A percentile compares a stretch with the other conserved stretches of the same genome.
Conservation (phyloP, 2,113 vertebrate species). For the Nannobrachium achirus region DNA sequence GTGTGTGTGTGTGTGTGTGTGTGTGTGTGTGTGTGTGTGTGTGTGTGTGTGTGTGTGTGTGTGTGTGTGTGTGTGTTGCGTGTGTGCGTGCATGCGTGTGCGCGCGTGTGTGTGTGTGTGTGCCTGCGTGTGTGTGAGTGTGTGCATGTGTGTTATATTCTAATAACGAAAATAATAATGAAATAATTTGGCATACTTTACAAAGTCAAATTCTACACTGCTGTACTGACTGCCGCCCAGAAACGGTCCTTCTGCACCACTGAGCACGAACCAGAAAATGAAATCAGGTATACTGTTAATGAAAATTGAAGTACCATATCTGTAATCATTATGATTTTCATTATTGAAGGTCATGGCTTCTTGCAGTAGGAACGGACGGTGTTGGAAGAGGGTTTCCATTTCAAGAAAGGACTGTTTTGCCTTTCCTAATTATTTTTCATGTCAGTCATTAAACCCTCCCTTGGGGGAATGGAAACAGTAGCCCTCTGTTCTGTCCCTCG, state of each 20-base stretch:
- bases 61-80: neutral
- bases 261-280: neutral
- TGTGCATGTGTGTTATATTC: neutral
- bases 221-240: neutral
- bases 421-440: constrained; percentile 77
- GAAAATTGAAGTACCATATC: constrained; percentile 18
- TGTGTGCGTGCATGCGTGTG: neutral
- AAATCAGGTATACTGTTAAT: constrained; percentile 17
- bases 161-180: neutral
- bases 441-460: constrained; percentile 69
- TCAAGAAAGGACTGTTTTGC: constrained; percentile 62
- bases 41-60: neutral
- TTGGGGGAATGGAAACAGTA: constrained; percentile 36
- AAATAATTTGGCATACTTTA: neutral
- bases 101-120: too few species aligned
- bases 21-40: neutral
- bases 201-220: neutral
- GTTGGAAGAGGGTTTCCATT: constrained; percentile 57
- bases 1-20: neutral
- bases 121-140: too few species aligned
- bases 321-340: constrained; percentile 23
- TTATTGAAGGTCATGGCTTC: constrained; percentile 23
- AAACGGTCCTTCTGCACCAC: too few species aligned
- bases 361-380: constrained; percentile 30
- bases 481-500: constrained; percentile 55